A percentile compares a stretch with the other conserved stretches of the same genome.
phyloP scores from a whole-genome alignment of 1,140 invertebrate genomes.

The Caenorhabditis tropicalis region DNA sequence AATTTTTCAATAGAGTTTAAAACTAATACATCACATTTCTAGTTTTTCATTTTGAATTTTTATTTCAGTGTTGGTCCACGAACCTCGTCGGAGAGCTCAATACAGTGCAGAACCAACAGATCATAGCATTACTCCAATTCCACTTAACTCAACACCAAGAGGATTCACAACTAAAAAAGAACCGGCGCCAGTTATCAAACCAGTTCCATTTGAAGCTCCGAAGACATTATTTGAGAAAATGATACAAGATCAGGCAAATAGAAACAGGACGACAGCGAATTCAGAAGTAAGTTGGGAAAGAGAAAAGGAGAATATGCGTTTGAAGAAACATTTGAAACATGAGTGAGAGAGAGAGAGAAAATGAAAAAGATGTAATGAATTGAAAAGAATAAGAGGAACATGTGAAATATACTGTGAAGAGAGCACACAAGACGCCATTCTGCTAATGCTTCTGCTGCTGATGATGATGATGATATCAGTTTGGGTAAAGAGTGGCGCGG shows the following conservation, averaged over 20 bases:
- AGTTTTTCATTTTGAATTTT: too few species aligned
- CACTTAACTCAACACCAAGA: constrained; percentile 29
- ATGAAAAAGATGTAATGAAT: constrained; percentile 26
- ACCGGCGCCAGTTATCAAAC: constrained; percentile 38
- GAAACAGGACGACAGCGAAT: constrained; percentile 53
- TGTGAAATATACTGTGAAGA: constrained; percentile 9
- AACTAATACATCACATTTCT: too few species aligned
- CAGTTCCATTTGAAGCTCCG: constrained; percentile 65
- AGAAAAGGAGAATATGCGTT: background rate
- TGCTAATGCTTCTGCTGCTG: background rate
- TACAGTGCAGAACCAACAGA: constrained; percentile 19
- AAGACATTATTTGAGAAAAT: constrained; percentile 67
- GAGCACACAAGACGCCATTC: background rate
- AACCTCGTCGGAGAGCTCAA: background rate
- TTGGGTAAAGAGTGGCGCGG: background rate
- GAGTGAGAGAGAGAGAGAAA: background rate
- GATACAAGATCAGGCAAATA: constrained; percentile 67
- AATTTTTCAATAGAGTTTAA: too few species aligned
- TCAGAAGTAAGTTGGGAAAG: constrained; percentile 37
- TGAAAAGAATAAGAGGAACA: background rate
- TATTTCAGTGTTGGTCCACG: constrained; percentile 3
- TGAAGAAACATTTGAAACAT: background rate
- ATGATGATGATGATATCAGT: constrained; percentile 29
- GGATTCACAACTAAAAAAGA: constrained; percentile 40
- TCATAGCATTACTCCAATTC: background rate